Base-by-base conservation (phyloP, 2,797 vertebrate genomes). In the Perodicticus potto region DNA sequence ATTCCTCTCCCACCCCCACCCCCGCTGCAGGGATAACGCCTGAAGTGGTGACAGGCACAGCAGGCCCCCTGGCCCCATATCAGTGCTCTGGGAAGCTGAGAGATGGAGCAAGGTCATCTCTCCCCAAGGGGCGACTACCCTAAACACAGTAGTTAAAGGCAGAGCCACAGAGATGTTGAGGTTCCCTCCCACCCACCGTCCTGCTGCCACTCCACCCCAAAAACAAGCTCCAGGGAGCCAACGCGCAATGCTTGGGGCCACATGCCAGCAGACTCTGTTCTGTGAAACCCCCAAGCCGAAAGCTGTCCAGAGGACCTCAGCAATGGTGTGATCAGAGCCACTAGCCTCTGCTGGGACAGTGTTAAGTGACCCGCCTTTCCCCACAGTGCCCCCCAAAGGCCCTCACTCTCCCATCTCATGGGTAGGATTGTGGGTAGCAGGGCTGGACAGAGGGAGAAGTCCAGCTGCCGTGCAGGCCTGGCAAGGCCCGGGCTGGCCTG, bases 241-340 rank as follows among this genome's bases (percentile, higher is more conserved):
- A 2, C 7, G 27, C 27, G 12, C 2, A 12, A 23, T 11, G 23
- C 17, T 0, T 0, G 1, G 67, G 69, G 25, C 70, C 11, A 2
- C 1, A 34, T 27, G 25, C 32, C 13, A n/a, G 19, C 49, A 23
- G 37, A 2, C 53, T 5, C 8, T 27, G 0, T 70, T 70, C 34
- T 27, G 8, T 10, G 20, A 17, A 14, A 3, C 94, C 94, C 63
- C 95, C 43, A 49, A 29, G 32, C 96, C 49, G 96, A 93, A 96
- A 92, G 91, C 81, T 84, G 86, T 72, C 63, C 70, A 88, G 97
- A 97, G 97, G 63, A 94, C 92, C 94, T 82, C 88, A 93, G 94
- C 96, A 90, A 92, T 91, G 85, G 92, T 94, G 93, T 96, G 76
- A 57, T 89, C 89, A 95, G 95, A 78, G 88, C 86, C 86, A 96